Evolutionary conservation across 2,113 vertebrate species (phyloP), one percentile per base, ranked within the genome.

Genomic region (Oncorhynchus kisutch): DNA sequence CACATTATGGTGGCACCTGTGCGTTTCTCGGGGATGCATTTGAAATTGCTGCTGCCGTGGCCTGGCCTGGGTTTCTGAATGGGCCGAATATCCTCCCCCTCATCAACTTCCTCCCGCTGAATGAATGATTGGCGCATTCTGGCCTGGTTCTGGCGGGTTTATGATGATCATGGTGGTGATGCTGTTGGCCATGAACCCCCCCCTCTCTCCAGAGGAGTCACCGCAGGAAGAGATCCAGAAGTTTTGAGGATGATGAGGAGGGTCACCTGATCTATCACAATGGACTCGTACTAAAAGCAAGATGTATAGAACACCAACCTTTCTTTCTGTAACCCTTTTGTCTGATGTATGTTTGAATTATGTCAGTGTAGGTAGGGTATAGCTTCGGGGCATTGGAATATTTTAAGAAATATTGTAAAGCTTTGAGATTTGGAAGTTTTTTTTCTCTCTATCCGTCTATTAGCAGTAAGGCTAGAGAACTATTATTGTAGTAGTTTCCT

Each of bases 11-110:
- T 81, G 86, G 94, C 95, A 49, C 95, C 94, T 94, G 94, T 95
- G 94, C 94, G 94, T 94, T 95, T 95, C 94, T 92, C 94, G 93
- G 95, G 94, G 94, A 93, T 94, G 94, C 96, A 95, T 95, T 95
- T 96, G 94, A 95, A 96, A 95, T 95, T 94, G 94, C 94, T 94
- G 93, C 94, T 29, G 16, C 25, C 94, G 94, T 80, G 83, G 72
- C 78, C 93, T 93, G 94, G 95, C 93, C 90, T 89, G 89, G 78
- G 93, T 76, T 90, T 91, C 90, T 91, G 92, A 94, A 93, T 91
- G 84, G 86, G 65, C 94, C 88, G 91, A 93, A 94, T 93, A 88
- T 92, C 91, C 93, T 76, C 74, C 75, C 75, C 76, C 66, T 73
- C 70, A 73, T 74, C 79, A 70, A 73, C 72, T 49, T 70, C 72